These are phyloP conservation scores for Agrypnus murinus DNA, from an alignment of 2,888 invertebrate species.

Conservation along the genomic window DNA sequence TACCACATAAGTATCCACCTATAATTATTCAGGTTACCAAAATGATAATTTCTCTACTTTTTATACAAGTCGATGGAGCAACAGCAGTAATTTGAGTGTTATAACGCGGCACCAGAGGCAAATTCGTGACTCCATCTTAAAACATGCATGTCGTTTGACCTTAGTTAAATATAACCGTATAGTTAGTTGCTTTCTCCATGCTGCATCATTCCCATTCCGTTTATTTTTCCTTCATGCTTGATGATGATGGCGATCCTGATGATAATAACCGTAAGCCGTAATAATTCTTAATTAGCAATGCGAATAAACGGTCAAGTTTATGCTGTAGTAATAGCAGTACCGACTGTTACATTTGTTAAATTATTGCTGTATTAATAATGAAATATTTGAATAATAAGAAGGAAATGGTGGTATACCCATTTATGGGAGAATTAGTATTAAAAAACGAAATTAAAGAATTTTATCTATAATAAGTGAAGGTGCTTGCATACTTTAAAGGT, in stretches of 20 bases:
- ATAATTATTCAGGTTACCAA: slow-evolving; percentile 24
- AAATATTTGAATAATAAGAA: too few species aligned
- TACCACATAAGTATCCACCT: background rate
- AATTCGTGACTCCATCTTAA: slow-evolving; percentile 49
- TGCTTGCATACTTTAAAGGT: slow-evolving; percentile 4
- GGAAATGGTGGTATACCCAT: background rate
- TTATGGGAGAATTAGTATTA: slow-evolving; percentile 8
- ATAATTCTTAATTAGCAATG: slow-evolving; percentile 34
- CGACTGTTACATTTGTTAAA: slow-evolving; percentile 22
- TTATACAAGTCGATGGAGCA: slow-evolving; percentile 37
- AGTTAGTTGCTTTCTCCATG: slow-evolving; percentile 46
- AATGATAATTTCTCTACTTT: slow-evolving; percentile 34
- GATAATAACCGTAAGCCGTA: slow-evolving; percentile 34
- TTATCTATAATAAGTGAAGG: slow-evolving; percentile 10
- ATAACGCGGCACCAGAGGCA: slow-evolving; percentile 48
- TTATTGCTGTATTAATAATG: too few species aligned
- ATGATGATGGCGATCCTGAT: slow-evolving; percentile 1
- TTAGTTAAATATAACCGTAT: slow-evolving; percentile 50
- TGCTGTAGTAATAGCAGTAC: background rate
- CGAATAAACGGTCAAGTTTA: background rate
- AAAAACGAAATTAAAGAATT: background rate
- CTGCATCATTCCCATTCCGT: slow-evolving; percentile 46
- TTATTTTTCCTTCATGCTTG: slow-evolving; percentile 6
- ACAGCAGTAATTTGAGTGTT: slow-evolving; percentile 37
- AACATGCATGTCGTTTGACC: slow-evolving; percentile 44